phyloP scores from a whole-genome alignment of 2,888 invertebrate genomes.

The Acleris emargana region DNA sequence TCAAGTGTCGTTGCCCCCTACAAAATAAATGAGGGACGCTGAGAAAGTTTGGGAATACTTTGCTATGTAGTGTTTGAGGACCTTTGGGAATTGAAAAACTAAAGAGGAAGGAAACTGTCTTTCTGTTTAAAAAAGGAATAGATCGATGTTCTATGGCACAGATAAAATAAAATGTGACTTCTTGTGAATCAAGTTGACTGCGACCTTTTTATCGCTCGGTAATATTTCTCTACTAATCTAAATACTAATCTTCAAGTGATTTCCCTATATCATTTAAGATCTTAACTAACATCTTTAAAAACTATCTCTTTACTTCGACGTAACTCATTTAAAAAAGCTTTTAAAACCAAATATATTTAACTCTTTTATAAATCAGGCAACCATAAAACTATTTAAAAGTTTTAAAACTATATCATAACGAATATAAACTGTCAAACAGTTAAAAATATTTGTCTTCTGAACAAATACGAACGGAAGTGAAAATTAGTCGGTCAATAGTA shows the following conservation, averaged over 20 bases:
- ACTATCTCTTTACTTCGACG: neutral
- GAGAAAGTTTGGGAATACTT: slow-evolving; percentile 2
- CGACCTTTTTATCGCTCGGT: too few species aligned
- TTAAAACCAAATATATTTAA: slow-evolving; percentile 12
- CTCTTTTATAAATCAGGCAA: slow-evolving; percentile 15
- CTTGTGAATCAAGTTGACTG: too few species aligned
- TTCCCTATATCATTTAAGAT: too few species aligned
- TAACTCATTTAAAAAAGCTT: neutral
- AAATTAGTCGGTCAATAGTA: slow-evolving; percentile 35
- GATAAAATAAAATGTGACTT: too few species aligned
- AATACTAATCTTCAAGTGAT: too few species aligned
- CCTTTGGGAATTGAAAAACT: too few species aligned
- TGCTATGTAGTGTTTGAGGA: neutral
- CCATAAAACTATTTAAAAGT: slow-evolving; percentile 11
- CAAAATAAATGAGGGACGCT: slow-evolving; percentile 1
- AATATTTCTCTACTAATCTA: too few species aligned
- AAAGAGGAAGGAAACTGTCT: too few species aligned
- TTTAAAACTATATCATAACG: slow-evolving; percentile 24
- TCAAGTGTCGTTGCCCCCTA: slow-evolving; percentile 12
- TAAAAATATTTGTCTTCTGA: slow-evolving; percentile 32
- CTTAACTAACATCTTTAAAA: neutral
- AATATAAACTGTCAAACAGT: slow-evolving; percentile 31
- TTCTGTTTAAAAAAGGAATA: too few species aligned
- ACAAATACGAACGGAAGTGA: slow-evolving; percentile 41
- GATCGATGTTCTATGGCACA: too few species aligned